A percentile compares a stretch with the other conserved stretches of the same genome.
Evolutionary conservation across 2,797 vertebrate genomes (phyloP).

Genomic region (Melanogrammus aeglefinus): DNA sequence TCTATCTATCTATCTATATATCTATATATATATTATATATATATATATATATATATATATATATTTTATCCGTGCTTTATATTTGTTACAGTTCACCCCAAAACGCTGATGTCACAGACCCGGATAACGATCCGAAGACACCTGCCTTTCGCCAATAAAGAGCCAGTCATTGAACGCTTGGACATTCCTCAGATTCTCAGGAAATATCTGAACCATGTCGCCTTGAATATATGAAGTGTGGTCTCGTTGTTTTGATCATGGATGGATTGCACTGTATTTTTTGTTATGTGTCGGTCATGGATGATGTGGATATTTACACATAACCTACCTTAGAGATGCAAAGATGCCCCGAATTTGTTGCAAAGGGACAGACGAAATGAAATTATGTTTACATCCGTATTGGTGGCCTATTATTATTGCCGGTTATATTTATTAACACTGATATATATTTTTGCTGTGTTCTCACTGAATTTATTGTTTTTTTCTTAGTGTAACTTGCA

Average conservation of each 20-base stretch:
- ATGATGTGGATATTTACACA: background rate
- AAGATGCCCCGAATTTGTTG: background rate
- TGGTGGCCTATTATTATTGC: background rate
- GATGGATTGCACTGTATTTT: background rate
- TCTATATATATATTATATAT: too few relatives aligned
- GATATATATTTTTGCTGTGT: background rate
- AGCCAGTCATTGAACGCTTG: constrained; percentile 61
- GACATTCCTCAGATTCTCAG: constrained; percentile 80
- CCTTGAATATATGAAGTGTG: constrained; percentile 12
- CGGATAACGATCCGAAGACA: constrained; percentile 76
- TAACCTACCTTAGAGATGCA: background rate
- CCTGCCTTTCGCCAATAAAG: constrained; percentile 59
- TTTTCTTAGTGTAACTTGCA: background rate
- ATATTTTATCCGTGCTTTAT: background rate
- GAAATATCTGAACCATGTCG: constrained; percentile 80
- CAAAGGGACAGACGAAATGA: background rate
- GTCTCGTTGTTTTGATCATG: background rate
- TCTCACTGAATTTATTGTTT: background rate
- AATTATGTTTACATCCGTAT: background rate
- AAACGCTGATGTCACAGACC: constrained; percentile 86
- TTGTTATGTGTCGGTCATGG: background rate
- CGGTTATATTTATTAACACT: background rate
- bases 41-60: too few relatives aligned
- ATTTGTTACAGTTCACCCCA: constrained; percentile 76
- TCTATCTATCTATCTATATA: too few relatives aligned